Conservation (phyloP, 2,797 vertebrate genomes). For the Dendrocincla tyrannina region DNA sequence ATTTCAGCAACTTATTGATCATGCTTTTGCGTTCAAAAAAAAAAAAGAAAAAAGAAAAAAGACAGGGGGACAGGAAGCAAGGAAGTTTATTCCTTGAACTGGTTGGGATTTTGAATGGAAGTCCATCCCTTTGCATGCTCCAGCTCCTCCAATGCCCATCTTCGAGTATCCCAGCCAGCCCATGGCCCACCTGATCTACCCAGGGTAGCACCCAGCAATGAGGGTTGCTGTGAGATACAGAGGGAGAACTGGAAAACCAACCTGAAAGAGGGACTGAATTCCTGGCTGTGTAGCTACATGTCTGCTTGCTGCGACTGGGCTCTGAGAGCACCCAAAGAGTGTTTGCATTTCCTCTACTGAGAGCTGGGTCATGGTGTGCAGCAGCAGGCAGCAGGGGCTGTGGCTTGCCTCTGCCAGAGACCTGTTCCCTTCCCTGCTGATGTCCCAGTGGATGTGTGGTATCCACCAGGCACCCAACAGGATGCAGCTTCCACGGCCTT, state of each 20-base stretch:
- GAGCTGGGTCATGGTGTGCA: not conserved
- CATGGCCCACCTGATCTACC: not conserved
- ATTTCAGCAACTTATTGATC: conserved; percentile 86
- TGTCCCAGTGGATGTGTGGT: not conserved
- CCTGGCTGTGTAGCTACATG: rapidly evolving
- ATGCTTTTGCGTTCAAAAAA: conserved; percentile 73
- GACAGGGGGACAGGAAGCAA: not conserved
- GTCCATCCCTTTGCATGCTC: not conserved
- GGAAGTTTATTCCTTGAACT: not conserved
- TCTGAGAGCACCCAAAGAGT: not conserved
- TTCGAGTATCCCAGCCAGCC: not conserved
- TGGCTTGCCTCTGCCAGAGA: not conserved
- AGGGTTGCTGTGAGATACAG: not conserved
- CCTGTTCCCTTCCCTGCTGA: not conserved
- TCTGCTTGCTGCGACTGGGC: not conserved
- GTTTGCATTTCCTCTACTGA: not conserved
- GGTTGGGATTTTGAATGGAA: conserved; percentile 39
- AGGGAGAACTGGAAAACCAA: not conserved
- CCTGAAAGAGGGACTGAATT: not conserved
- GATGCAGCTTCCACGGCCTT: not conserved
- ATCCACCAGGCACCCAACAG: not conserved
- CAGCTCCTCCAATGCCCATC: not conserved
- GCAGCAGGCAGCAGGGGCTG: not conserved
- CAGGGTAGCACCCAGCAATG: not conserved
- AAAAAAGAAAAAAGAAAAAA: conserved; percentile 45